Evolutionary conservation across 2,113 vertebrate genomes (phyloP).

Genomic region (Donacobius atricapilla): DNA sequence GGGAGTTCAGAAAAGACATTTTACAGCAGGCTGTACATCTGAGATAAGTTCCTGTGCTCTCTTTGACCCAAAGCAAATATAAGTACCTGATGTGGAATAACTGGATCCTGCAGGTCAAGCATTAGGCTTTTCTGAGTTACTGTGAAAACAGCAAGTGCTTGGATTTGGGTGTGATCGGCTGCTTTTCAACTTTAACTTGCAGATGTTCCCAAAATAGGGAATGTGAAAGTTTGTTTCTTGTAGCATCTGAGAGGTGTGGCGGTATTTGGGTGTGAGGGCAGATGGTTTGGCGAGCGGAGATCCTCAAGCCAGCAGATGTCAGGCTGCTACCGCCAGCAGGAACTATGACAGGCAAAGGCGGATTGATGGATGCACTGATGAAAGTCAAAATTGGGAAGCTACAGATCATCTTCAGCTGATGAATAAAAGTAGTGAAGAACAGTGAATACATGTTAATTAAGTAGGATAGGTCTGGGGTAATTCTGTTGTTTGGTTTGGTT

Average conservation of each 20-base stretch:
- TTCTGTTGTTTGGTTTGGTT: background rate
- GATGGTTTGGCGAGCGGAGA: background rate
- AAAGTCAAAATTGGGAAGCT: background rate
- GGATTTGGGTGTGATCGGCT: background rate
- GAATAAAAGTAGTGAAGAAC: background rate
- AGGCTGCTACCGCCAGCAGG: background rate
- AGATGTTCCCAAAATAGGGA: background rate
- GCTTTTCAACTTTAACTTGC: background rate
- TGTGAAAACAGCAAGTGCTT: background rate
- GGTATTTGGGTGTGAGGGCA: background rate
- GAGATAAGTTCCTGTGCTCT: background rate
- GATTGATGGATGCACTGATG: background rate
- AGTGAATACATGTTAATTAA: background rate
- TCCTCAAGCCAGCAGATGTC: slow-evolving; percentile 53
- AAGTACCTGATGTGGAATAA: background rate
- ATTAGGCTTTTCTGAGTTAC: background rate
- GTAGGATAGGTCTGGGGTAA: background rate
- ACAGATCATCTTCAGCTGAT: background rate
- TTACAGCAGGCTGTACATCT: background rate
- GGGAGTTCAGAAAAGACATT: background rate
- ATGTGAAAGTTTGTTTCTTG: background rate
- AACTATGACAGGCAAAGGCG: background rate
- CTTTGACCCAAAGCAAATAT: background rate
- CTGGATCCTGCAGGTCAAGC: background rate
- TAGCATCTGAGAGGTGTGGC: background rate